A percentile compares a stretch with the other conserved stretches of the same genome.
Conservation (phyloP, 2,888 invertebrate species). For the Drosophila multiciliata region DNA sequence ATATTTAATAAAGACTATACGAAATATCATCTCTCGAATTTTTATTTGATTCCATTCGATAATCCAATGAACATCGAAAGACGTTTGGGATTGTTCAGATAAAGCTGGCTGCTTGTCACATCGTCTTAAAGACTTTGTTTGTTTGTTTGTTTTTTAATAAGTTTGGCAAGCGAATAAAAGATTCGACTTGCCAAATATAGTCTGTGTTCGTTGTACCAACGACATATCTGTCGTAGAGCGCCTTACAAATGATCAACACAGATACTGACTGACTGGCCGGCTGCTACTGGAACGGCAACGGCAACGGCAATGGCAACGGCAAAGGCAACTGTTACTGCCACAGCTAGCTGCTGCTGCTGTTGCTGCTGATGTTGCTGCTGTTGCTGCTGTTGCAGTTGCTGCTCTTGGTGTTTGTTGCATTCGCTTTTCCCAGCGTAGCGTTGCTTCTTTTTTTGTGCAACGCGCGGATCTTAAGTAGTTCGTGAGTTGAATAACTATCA, state of each 20-base stretch:
- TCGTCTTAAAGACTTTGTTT: slow-evolving; percentile 16
- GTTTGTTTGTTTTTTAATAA: slow-evolving; percentile 18
- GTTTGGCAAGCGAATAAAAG: slow-evolving; percentile 43
- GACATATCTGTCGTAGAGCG: slow-evolving; percentile 72
- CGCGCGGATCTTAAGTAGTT: slow-evolving; percentile 79
- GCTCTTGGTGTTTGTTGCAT: slow-evolving; percentile 35
- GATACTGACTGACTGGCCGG: slow-evolving; percentile 61
- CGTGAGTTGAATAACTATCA: slow-evolving; percentile 83
- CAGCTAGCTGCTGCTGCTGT: slow-evolving; percentile 45
- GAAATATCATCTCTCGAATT: not conserved
- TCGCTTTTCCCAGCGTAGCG: slow-evolving; percentile 69
- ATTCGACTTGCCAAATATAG: slow-evolving; percentile 58
- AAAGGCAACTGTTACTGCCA: slow-evolving; percentile 49
- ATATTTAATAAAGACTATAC: not conserved
- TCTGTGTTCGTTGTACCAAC: slow-evolving; percentile 37
- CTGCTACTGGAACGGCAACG: slow-evolving; percentile 71
- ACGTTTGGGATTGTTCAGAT: slow-evolving; percentile 9
- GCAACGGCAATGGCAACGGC: slow-evolving; percentile 1
- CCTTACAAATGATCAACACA: slow-evolving; percentile 78
- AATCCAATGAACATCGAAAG: not conserved
- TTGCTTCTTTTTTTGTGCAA: slow-evolving; percentile 63
- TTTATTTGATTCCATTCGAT: not conserved
- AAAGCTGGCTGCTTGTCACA: slow-evolving; percentile 13
- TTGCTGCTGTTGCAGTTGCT: slow-evolving; percentile 29
- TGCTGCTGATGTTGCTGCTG: slow-evolving; percentile 33